A percentile compares a stretch with the other conserved stretches of the same genome.
phyloP scores from a whole-genome alignment of 1,140 invertebrate genomes.

The Drosophila prosaltans region DNA sequence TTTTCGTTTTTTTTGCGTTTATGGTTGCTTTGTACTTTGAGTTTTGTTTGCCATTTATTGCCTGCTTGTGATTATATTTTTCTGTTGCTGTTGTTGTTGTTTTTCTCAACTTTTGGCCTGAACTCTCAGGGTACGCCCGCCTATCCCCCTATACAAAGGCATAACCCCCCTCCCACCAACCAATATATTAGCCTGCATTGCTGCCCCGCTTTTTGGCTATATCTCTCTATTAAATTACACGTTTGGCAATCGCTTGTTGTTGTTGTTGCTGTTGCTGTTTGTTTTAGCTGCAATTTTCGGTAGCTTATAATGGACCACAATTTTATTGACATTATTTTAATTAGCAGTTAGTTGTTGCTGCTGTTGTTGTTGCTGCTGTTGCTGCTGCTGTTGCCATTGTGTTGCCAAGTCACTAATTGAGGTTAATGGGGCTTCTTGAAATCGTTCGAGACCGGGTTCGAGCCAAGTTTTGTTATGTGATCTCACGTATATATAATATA shows the following conservation, averaged over 20 bases:
- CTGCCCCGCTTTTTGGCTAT: constrained; percentile 10
- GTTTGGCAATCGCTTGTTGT: constrained; percentile 70
- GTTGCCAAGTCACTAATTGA: constrained; percentile 78
- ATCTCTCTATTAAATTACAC: constrained; percentile 62
- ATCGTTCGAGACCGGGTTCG: constrained; percentile 49
- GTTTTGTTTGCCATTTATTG: constrained; percentile 67
- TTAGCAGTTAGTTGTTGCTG: constrained; percentile 61
- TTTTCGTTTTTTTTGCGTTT: constrained; percentile 71
- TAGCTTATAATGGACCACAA: constrained; percentile 78
- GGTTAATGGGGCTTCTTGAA: constrained; percentile 80
- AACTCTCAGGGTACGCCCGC: constrained; percentile 36
- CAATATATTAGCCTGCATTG: background rate
- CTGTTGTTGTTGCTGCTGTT: constrained; percentile 31
- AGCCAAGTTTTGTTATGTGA: constrained; percentile 35
- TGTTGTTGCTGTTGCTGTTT: constrained; percentile 22
- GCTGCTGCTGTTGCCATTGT: constrained; percentile 40
- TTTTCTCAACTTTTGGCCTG: constrained; percentile 71
- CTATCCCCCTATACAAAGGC: no score
- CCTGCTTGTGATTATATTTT: constrained; percentile 73
- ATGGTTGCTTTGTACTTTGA: constrained; percentile 77
- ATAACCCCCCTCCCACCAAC: background rate
- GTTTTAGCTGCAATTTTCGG: constrained; percentile 73
- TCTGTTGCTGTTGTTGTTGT: background rate
- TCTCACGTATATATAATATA: background rate
- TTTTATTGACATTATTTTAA: constrained; percentile 82